A percentile compares a stretch with the other conserved stretches of the same genome.
Conservation (phyloP, 2,888 invertebrate genomes). For the Leucania comma region DNA sequence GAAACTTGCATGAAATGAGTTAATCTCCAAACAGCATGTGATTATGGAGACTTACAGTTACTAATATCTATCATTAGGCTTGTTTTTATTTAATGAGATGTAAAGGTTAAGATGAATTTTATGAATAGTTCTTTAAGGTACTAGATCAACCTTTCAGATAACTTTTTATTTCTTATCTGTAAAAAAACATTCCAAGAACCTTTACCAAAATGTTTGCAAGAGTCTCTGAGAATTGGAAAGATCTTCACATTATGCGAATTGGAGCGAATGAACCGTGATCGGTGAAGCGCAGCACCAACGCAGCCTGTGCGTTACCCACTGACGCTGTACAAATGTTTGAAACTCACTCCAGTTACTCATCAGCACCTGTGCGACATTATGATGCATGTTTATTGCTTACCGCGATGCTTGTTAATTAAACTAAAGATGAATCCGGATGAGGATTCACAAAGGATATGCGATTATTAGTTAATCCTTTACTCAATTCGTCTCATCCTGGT, state of each 20-base stretch:
- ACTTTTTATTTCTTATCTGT: slow-evolving; percentile 8
- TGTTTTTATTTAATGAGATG: not conserved
- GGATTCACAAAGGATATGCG: not conserved
- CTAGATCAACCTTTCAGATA: too few relatives aligned
- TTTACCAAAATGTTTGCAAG: slow-evolving; percentile 20
- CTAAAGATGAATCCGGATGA: not conserved
- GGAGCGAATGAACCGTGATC: slow-evolving; percentile 31
- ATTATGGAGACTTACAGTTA: not conserved
- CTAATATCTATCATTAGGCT: not conserved
- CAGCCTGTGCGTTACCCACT: not conserved
- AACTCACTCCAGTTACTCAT: slow-evolving; percentile 9
- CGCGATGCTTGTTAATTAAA: not conserved
- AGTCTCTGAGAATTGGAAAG: slow-evolving; percentile 24
- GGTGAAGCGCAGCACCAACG: not conserved
- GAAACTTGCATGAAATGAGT: not conserved
- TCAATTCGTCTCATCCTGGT: not conserved
- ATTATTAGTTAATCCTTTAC: not conserved
- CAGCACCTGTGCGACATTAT: slow-evolving; percentile 6
- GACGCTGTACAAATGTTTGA: slow-evolving; percentile 16
- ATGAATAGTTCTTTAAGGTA: too few relatives aligned
- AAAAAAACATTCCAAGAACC: not conserved
- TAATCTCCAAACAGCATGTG: not conserved
- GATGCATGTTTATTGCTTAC: not conserved
- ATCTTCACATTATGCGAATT: slow-evolving; percentile 28
- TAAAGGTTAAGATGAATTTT: not conserved